A percentile compares a stretch with the other conserved stretches of the same genome.
Evolutionary conservation across 2,888 invertebrate genomes (phyloP).

Genomic region (Spisula solida): DNA sequence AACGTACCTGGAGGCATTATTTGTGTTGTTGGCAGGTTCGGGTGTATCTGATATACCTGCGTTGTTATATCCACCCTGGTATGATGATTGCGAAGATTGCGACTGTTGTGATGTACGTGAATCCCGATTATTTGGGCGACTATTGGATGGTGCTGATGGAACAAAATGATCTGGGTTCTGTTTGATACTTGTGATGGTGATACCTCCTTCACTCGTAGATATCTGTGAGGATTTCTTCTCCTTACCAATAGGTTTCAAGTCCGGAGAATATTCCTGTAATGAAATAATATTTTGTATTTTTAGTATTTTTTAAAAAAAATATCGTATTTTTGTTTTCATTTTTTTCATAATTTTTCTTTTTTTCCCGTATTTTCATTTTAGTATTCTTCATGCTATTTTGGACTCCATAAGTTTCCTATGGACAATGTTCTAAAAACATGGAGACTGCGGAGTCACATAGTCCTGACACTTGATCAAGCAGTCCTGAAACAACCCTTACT

Average conservation of each 20-base stretch:
- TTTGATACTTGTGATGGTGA: slow-evolving; percentile 87
- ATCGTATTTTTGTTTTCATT: not conserved
- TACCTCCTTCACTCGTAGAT: slow-evolving; percentile 78
- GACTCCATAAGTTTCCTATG: not conserved
- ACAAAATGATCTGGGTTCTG: slow-evolving; percentile 76
- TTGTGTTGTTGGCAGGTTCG: slow-evolving; percentile 1
- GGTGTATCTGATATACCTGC: slow-evolving; percentile 19
- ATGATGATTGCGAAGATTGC: slow-evolving; percentile 46
- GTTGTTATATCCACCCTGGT: slow-evolving; percentile 55
- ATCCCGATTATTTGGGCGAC: slow-evolving; percentile 47
- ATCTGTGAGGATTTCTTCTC: slow-evolving; percentile 81
- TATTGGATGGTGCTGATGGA: slow-evolving; percentile 42
- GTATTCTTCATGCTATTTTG: not conserved
- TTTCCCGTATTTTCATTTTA: not conserved
- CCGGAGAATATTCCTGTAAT: slow-evolving; percentile 87
- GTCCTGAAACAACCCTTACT: not conserved
- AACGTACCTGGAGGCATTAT: slow-evolving; percentile 43
- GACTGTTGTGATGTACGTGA: slow-evolving; percentile 40
- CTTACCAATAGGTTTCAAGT: slow-evolving; percentile 86
- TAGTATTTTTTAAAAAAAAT: too few relatives aligned
- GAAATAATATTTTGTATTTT: too few relatives aligned
- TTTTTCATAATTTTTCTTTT: not conserved
- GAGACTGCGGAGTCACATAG: too few relatives aligned
- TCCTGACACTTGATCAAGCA: too few relatives aligned
- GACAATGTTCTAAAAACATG: too few relatives aligned